phyloP scores from a whole-genome alignment of 2,888 invertebrate species.

The Gari tellinella region DNA sequence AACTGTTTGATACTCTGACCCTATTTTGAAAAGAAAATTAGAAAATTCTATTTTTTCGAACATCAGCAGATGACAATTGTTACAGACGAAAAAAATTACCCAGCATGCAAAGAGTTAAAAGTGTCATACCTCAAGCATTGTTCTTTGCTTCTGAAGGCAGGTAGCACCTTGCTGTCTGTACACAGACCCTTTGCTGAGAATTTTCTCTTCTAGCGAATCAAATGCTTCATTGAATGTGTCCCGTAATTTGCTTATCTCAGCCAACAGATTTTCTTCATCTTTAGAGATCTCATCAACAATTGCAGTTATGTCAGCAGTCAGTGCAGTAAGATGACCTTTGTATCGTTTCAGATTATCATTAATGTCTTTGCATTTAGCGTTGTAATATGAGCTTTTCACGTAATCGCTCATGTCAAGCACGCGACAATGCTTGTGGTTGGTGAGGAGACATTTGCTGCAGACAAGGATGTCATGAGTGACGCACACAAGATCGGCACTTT shows the following conservation, averaged over 20 bases:
- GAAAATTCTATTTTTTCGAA: too few relatives aligned
- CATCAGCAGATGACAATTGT: too few relatives aligned
- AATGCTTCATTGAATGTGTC: constrained; percentile 56
- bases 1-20: too few relatives aligned
- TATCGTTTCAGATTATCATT: constrained; percentile 53
- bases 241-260: constrained; percentile 44
- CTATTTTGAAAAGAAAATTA: too few relatives aligned
- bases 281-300: constrained; percentile 50
- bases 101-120: too few relatives aligned
- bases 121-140: constrained; percentile 51
- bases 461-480: constrained; percentile 59
- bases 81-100: too few relatives aligned
- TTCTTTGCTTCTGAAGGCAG: constrained; percentile 52
- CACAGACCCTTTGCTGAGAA: constrained; percentile 37
- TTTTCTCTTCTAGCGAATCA: constrained; percentile 49
- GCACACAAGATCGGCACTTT: constrained; percentile 55
- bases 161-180: constrained; percentile 43
- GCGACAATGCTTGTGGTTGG: constrained; percentile 52
- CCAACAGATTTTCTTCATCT: constrained; percentile 51
- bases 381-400: constrained; percentile 55
- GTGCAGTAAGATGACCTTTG: constrained; percentile 45
- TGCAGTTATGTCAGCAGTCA: constrained; percentile 40
- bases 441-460: constrained; percentile 59
- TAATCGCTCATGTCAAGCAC: constrained; percentile 61
- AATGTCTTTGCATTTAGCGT: constrained; percentile 46